Evolutionary conservation across 2,797 vertebrate species (phyloP), one percentile per base, ranked within the genome.

Genomic region (Leptoclinus maculatus): DNA sequence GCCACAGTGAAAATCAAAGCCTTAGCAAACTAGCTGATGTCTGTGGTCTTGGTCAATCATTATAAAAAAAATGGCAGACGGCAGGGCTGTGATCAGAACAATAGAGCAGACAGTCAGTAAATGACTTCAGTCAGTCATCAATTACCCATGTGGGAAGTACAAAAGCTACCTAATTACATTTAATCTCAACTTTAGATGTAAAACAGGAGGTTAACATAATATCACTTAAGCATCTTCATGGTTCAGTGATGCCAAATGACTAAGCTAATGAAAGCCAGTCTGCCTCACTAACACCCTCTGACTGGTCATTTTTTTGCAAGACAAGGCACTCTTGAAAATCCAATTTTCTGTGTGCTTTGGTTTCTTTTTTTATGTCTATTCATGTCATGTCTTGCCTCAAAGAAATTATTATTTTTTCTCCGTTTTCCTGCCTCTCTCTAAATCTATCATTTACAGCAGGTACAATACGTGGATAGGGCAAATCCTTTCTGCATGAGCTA

Each of bases 121-220:
- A 93, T 89, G 87, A 91, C 88, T 91, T 88, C 82, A 88, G 88
- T 89, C 93, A 85, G 77, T 94, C 93, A 92, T 94, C 89, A 94
- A 91, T 94, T 94, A 92, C 85, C 85, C 82, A 81, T 77, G 78
- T 83, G 78, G 87, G 83, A 89, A 86, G 88, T 84, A 94, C 94
- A 94, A 94, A 94, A 91, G 91, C 85, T 78, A 86, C 83, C 91
- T 95, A 95, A 96, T 95, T 95, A 93, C 93, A 91, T 94, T 94
- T 93, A 93, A 94, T 94, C 92, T 92, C 73, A 57, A 78, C 78
- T 94, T 83, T 86, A 90, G 92, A 95, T 94, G 93, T 94, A 94
- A 94, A 96, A 94, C 95, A 95, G 93, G 91, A 94, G 94, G 94
- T 95, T 95, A 95, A 95, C 93, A 95, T 95, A 94, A 95, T 95